phyloP scores from a whole-genome alignment of 2,797 vertebrate species.

The Cephalopachus bancanus region DNA sequence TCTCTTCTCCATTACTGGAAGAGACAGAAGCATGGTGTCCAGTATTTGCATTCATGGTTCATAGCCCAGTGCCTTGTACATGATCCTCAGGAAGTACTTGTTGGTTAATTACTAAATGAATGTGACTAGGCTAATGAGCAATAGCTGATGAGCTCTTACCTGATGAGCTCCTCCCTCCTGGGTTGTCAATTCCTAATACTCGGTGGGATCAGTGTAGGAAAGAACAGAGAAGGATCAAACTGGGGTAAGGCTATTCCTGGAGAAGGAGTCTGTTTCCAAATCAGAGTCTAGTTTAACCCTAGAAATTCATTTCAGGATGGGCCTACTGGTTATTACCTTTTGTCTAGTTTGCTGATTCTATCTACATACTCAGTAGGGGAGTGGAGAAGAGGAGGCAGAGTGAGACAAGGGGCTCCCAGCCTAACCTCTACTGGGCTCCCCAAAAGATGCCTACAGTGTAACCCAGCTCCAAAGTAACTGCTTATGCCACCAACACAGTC shows the following conservation, averaged over 20 bases:
- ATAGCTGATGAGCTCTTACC: not conserved
- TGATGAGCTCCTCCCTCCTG: not conserved
- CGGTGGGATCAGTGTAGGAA: not conserved
- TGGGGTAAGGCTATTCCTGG: not conserved
- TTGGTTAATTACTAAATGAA: constrained; percentile 31
- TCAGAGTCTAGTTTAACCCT: constrained; percentile 5
- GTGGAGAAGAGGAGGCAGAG: not conserved
- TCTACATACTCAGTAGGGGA: not conserved
- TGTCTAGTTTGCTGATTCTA: constrained; percentile 11
- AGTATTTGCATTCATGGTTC: not conserved
- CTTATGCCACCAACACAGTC: not conserved
- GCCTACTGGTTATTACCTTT: not conserved
- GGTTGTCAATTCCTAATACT: not conserved
- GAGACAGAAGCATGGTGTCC: not conserved
- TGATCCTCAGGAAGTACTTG: constrained; percentile 13
- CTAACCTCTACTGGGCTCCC: not conserved
- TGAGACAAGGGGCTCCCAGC: not conserved
- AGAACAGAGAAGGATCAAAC: not conserved
- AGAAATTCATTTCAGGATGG: constrained; percentile 17
- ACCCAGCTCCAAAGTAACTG: not conserved
- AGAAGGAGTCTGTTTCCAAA: not conserved
- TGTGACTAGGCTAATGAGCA: not conserved
- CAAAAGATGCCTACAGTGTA: not conserved
- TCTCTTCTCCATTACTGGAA: not conserved
- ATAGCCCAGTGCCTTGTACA: not conserved